Percentiles rank a stretch among this genome's conserved stretches.
These are phyloP conservation scores for Ctena decussata DNA, from an alignment of 2,888 invertebrate genomes.

Conservation along the genomic window DNA sequence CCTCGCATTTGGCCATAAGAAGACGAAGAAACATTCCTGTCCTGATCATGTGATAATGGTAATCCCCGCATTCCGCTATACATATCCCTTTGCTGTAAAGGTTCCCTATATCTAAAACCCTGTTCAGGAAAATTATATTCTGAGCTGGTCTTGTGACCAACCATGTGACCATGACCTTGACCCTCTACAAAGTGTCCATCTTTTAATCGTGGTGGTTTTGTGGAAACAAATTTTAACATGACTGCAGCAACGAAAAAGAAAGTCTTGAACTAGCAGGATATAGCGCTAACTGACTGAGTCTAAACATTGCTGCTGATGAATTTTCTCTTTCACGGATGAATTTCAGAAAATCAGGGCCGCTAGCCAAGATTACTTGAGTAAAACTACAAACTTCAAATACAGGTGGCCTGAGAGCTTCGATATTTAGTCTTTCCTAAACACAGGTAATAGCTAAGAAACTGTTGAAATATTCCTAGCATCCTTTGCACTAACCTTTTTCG, in stretches of 20 bases:
- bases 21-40: background rate
- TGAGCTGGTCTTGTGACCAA: constrained; percentile 10
- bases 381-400: background rate
- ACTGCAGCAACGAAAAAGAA: constrained; percentile 39
- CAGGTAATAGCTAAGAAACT: background rate
- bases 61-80: background rate
- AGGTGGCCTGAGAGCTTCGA: background rate
- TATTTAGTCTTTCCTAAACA: background rate
- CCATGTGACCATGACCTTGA: constrained; percentile 23
- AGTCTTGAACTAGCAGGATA: background rate
- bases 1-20: background rate
- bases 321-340: background rate
- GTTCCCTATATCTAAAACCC: too few relatives aligned
- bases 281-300: background rate
- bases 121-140: background rate
- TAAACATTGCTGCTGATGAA: background rate
- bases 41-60: background rate
- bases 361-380: constrained; percentile 11
- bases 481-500: background rate
- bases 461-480: background rate
- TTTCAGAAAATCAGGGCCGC: background rate
- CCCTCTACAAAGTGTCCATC: constrained; percentile 17
- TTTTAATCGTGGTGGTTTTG: constrained; percentile 74
- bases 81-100: too few relatives aligned
- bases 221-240: constrained; percentile 81